Evolutionary conservation across 2,113 vertebrate species (phyloP).

Genomic region (Gymnarchus niloticus): DNA sequence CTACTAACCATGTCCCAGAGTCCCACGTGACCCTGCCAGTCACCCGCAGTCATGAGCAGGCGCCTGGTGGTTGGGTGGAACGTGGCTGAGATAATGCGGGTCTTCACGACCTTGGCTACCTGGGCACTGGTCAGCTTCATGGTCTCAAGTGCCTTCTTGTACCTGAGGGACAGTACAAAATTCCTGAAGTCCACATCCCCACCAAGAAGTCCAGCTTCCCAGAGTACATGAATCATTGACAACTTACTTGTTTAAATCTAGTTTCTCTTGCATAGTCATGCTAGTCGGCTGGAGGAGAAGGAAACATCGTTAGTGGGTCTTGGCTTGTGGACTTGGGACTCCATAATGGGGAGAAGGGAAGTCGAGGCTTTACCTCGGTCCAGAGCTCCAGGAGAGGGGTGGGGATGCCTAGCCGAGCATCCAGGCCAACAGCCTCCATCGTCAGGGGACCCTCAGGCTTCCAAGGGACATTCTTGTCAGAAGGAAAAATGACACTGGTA

Average conservation of each 20-base stretch:
- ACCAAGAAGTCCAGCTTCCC: too few relatives aligned
- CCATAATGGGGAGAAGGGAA: not conserved
- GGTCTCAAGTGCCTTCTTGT: slow-evolving; percentile 54
- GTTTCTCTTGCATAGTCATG: slow-evolving; percentile 22
- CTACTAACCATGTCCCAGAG: slow-evolving; percentile 66
- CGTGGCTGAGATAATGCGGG: slow-evolving; percentile 64
- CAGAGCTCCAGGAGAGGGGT: slow-evolving; percentile 46
- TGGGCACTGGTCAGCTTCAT: slow-evolving; percentile 60
- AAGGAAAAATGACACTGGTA: too few relatives aligned
- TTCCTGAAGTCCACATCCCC: not conserved
- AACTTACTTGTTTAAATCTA: slow-evolving; percentile 47
- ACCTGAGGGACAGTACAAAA: slow-evolving; percentile 53
- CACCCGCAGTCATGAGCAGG: slow-evolving; percentile 75
- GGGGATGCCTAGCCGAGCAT: slow-evolving; percentile 45
- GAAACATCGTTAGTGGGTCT: too few relatives aligned
- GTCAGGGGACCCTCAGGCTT: slow-evolving; percentile 46
- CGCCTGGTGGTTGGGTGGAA: slow-evolving; percentile 72
- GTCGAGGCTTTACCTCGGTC: slow-evolving; percentile 40
- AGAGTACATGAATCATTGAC: not conserved
- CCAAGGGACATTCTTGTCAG: not conserved
- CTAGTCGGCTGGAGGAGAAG: slow-evolving; percentile 29
- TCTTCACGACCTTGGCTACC: slow-evolving; percentile 69
- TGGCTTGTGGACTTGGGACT: too few relatives aligned
- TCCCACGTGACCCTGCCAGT: slow-evolving; percentile 69
- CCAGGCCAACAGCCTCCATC: slow-evolving; percentile 49